These are phyloP conservation scores for Perca schrenkii DNA, from an alignment of 2,113 vertebrate genomes.

Conservation along the genomic window DNA sequence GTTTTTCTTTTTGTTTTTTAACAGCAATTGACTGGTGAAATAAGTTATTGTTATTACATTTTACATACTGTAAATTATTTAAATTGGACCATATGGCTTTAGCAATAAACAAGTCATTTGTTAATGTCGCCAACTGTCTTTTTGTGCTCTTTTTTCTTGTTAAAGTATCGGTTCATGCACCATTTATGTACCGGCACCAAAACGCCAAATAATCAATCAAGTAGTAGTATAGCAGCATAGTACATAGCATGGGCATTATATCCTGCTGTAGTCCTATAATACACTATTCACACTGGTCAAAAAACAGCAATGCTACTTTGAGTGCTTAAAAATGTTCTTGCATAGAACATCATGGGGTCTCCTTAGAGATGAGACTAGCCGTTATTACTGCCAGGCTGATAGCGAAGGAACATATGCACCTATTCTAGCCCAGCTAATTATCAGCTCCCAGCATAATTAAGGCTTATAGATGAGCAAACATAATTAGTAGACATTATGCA, in stretches of 20 bases:
- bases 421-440: slow-evolving; percentile 81
- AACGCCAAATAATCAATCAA: not conserved
- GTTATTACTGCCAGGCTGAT: slow-evolving; percentile 66
- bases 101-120: too few relatives aligned
- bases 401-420: slow-evolving; percentile 70
- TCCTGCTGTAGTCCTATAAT: not conserved
- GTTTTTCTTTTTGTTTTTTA: too few relatives aligned
- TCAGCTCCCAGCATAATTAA: slow-evolving; percentile 83
- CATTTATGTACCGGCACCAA: too few relatives aligned
- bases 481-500: slow-evolving; percentile 85
- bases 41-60: too few relatives aligned
- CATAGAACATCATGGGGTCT: slow-evolving; percentile 33
- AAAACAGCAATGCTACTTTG: slow-evolving; percentile 21
- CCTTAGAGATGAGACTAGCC: slow-evolving; percentile 67
- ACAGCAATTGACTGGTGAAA: too few relatives aligned
- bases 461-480: slow-evolving; percentile 84
- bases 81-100: too few relatives aligned
- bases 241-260: not conserved
- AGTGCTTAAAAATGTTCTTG: slow-evolving; percentile 45
- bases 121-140: too few relatives aligned
- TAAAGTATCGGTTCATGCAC: too few relatives aligned
- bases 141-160: too few relatives aligned
- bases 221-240: not conserved
- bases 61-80: too few relatives aligned
- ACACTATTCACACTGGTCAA: not conserved